phyloP scores from a whole-genome alignment of 2,888 invertebrate genomes.

The Aporophyla lueneburgensis region DNA sequence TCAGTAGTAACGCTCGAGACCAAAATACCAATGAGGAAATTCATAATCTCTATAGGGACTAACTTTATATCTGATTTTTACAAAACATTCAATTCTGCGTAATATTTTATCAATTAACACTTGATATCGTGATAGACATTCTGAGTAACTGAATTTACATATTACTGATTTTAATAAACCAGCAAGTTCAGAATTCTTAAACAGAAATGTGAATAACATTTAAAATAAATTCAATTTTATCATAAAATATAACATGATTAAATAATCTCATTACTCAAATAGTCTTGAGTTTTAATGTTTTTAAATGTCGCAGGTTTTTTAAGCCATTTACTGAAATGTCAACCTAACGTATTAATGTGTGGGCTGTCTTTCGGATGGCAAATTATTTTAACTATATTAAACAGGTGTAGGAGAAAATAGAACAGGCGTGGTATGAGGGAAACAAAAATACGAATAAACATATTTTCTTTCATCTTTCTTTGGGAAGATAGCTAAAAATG shows the following conservation, averaged over 20 bases:
- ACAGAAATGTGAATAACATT: neutral
- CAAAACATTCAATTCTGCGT: neutral
- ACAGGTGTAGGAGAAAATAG: neutral
- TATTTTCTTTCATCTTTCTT: too few relatives aligned
- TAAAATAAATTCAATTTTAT: slow-evolving; percentile 4
- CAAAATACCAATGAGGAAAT: too few relatives aligned
- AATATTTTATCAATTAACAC: neutral
- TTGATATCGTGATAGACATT: neutral
- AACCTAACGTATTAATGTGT: slow-evolving; percentile 6
- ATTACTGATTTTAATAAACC: neutral
- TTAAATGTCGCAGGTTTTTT: slow-evolving; percentile 13
- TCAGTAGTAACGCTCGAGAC: too few relatives aligned
- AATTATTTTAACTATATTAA: slow-evolving; percentile 19
- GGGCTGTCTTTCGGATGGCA: neutral
- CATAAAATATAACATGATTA: neutral
- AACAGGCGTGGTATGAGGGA: neutral
- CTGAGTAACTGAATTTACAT: neutral
- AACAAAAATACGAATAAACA: too few relatives aligned
- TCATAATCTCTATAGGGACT: too few relatives aligned
- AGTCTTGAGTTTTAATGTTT: slow-evolving; percentile 7
- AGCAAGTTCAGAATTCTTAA: neutral
- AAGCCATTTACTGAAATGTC: slow-evolving; percentile 32
- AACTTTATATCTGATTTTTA: too few relatives aligned
- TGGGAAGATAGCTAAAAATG: neutral
- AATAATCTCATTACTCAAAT: slow-evolving; percentile 22